Conservation (phyloP, 2,113 vertebrate species). For the Morone saxatilis region DNA sequence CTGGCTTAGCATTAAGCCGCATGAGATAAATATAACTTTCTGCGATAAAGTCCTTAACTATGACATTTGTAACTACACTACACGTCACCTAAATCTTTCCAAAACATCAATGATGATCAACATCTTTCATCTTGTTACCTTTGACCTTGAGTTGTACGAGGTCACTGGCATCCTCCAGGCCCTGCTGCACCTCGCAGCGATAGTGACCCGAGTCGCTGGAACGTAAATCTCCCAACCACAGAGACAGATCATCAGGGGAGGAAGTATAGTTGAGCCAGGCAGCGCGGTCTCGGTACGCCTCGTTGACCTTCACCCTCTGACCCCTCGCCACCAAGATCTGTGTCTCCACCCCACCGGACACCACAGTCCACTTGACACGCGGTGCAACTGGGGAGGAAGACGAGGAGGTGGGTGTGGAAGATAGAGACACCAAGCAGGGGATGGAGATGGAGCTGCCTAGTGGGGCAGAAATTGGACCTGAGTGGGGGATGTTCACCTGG, state of each 20-base stretch:
- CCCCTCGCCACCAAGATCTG: slow-evolving; percentile 93
- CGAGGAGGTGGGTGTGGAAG: slow-evolving; percentile 23
- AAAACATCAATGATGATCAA: neutral
- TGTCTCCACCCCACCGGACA: slow-evolving; percentile 86
- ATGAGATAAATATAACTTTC: too few species aligned
- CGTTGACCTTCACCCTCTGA: slow-evolving; percentile 91
- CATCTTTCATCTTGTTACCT: slow-evolving; percentile 83
- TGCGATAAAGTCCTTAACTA: too few species aligned
- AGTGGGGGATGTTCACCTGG: slow-evolving; percentile 86
- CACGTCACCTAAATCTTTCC: neutral
- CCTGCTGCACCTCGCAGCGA: slow-evolving; percentile 94
- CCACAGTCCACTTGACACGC: slow-evolving; percentile 93
- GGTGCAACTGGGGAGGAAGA: slow-evolving; percentile 77
- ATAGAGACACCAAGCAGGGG: slow-evolving; percentile 88
- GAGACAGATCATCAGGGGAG: slow-evolving; percentile 86
- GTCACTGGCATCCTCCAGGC: slow-evolving; percentile 93
- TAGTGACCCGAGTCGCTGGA: slow-evolving; percentile 93
- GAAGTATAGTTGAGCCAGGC: slow-evolving; percentile 88
- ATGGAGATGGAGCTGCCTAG: slow-evolving; percentile 90
- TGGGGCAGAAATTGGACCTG: slow-evolving; percentile 72
- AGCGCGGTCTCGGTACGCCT: slow-evolving; percentile 87
- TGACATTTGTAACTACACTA: neutral
- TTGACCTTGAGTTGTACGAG: slow-evolving; percentile 90
- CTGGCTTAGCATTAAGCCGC: too few species aligned
- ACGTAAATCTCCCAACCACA: slow-evolving; percentile 88